Base-by-base conservation (phyloP, 2,113 vertebrate species). In the Gymnobelideus leadbeateri region DNA sequence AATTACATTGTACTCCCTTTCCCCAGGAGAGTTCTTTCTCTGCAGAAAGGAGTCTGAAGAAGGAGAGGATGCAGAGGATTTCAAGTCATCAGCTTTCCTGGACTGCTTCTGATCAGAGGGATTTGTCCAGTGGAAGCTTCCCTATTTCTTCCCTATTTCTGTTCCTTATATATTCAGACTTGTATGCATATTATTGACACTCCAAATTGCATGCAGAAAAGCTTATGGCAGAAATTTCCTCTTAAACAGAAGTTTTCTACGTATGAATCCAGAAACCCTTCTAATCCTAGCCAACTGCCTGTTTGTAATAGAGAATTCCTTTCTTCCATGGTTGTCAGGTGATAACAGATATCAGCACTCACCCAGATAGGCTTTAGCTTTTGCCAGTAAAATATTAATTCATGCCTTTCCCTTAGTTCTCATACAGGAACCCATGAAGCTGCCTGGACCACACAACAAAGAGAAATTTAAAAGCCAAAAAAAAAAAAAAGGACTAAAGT, bases 191-290 rank as follows among this genome's bases (percentile, higher is more conserved):
- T 93, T 28, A 92, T 55, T 96, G 93, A 19, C 46, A 51, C 55
- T 91, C 68, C 31, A 93, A 92, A 91, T 52, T 94, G 49, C 43
- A 91, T 49, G 46, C 61, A 95, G 92, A 93, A 92, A 95, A 96
- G 0, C 57, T 89, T 61, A 3, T 68, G 91, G 31, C 49, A 89
- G 89, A 93, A 91, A 93, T 24, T 89, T 11, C 54, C 90, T 46
- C 46, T 96, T 68, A 92, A 94, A 93, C 43, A n/a, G 57, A 95
- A 92, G 90, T n/a, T 95, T 57, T 97, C 92, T 52, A 89, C 91
- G 89, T 94, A 89, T 89, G 89, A 95, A 90, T 91, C 31, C 43
- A 91, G 84, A 93, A 94, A 54, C 61, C 0, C 1, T 90, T 55
- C 68, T 47, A 92, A 89, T 57, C 37, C 55, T 89, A 89, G 0